Conservation (phyloP, 1,140 invertebrate genomes). For the Musca domestica region DNA sequence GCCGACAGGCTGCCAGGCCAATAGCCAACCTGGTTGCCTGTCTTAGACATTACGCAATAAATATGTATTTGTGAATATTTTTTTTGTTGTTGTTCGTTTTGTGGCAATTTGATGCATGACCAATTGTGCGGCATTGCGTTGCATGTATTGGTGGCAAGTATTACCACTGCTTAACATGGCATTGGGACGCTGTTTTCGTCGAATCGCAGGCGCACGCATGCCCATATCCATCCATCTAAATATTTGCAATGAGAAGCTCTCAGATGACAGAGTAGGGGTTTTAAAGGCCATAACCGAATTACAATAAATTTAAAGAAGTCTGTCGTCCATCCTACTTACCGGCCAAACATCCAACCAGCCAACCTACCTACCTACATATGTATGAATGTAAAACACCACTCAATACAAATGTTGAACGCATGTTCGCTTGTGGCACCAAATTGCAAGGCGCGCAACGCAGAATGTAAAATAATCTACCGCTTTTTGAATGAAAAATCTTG, state of each 20-base stretch:
- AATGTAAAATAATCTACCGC: conserved; percentile 14
- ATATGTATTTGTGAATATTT: conserved; percentile 4
- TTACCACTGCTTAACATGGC: conserved; percentile 17
- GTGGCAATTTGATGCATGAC: neutral
- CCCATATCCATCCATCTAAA: neutral
- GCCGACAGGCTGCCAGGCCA: too few species aligned
- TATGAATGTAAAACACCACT: conserved; percentile 16
- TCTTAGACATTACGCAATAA: conserved; percentile 9
- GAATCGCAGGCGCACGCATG: neutral
- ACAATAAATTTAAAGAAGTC: too few species aligned
- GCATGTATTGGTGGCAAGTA: neutral
- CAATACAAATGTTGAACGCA: conserved; percentile 21
- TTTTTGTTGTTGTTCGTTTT: neutral
- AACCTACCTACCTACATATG: too few species aligned
- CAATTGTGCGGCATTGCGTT: neutral
- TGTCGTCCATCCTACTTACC: too few species aligned
- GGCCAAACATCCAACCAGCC: too few species aligned
- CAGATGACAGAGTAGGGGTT: neutral
- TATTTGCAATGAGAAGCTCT: neutral
- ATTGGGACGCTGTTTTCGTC: neutral
- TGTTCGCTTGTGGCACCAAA: neutral
- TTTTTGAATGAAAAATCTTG: conserved; percentile 16
- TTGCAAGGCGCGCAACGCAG: neutral
- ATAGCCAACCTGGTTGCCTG: too few species aligned
- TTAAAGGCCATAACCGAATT: neutral